Base-by-base conservation (phyloP, 2,113 vertebrate genomes). In the Struthidea cinerea region DNA sequence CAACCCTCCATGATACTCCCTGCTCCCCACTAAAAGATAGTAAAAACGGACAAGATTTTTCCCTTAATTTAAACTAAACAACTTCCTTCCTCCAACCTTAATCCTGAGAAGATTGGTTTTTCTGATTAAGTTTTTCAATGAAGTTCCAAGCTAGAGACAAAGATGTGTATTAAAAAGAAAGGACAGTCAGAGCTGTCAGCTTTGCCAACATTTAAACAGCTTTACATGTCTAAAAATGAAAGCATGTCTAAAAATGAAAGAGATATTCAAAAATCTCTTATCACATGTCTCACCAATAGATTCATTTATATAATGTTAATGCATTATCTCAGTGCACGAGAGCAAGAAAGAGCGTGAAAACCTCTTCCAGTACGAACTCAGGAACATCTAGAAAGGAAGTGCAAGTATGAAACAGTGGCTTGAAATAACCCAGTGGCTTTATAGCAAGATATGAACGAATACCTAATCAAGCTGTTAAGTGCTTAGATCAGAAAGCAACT, bases 21-120 rank as follows among this genome's bases (percentile, higher is more conserved):
- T 75, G 42, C 7, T 63, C 11, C 2, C 2, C 8, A 1, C 24
- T n/a, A 44, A 21, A 84, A 52, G 10, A 47, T 0, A 42, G 27
- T 7, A 32, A 24, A 69, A 83, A 41, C 4, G 1, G 0, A 24
- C 12, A 86, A 57, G 41, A 69, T 5, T 55, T 68, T 16, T 9
- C 49, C 42, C 15, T 76, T 52, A 37, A 61, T 49, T 60, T 69
- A 80, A 70, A 46, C 7, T 21, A 60, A 50, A 9, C 7, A 86
- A 47, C 17, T 17, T 84, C 59, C 15, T 33, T 70, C 11, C 24
- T 70, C 20, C 39, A 84, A 44, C 10, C 5, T 41, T 69, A 42
- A 33, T 32, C 23, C 42, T 42, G 28, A 75, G 30, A 83, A 80
- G 11, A 63, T 9, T 17, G 6, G 2, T 64, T 81, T 83, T 59